A percentile compares a stretch with the other conserved stretches of the same genome.
These are phyloP conservation scores for Hyles lineata DNA, from an alignment of 2,888 invertebrate genomes.

Conservation along the genomic window DNA sequence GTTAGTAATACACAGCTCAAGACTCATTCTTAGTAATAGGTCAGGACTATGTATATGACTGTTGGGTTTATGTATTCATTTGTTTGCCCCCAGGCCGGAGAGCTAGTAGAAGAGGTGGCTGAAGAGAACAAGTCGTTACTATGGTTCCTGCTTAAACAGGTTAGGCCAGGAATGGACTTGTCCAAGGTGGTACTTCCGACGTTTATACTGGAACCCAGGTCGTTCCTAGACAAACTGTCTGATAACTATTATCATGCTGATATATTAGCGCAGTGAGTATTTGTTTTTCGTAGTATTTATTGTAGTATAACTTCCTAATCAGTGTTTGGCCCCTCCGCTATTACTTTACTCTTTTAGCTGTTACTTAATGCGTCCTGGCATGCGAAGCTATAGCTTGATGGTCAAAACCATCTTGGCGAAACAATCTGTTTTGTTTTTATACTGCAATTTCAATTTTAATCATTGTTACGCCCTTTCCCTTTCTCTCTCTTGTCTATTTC, in stretches of 20 bases:
- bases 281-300: not conserved
- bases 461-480: too few relatives aligned
- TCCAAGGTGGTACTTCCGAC: slow-evolving; percentile 96
- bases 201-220: slow-evolving; percentile 96
- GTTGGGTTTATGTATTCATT: slow-evolving; percentile 38
- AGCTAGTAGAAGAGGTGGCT: slow-evolving; percentile 95
- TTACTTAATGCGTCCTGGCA: too few relatives aligned
- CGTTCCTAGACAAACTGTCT: slow-evolving; percentile 96
- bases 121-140: slow-evolving; percentile 98
- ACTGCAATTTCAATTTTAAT: too few relatives aligned
- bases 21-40: too few relatives aligned
- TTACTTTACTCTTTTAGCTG: too few relatives aligned
- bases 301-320: not conserved
- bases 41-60: not conserved
- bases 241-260: slow-evolving; percentile 98
- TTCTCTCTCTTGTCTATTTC: too few relatives aligned
- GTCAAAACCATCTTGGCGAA: too few relatives aligned
- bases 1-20: too few relatives aligned
- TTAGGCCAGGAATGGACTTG: slow-evolving; percentile 97
- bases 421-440: too few relatives aligned
- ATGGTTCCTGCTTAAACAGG: slow-evolving; percentile 97
- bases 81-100: slow-evolving; percentile 86
- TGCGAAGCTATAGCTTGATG: too few relatives aligned
- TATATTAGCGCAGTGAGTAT: slow-evolving; percentile 90
- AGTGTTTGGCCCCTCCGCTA: too few relatives aligned